phyloP scores from a whole-genome alignment of 30 jellyfish, hydroid and myxozoan genomes.

The Aurelia sp. region DNA sequence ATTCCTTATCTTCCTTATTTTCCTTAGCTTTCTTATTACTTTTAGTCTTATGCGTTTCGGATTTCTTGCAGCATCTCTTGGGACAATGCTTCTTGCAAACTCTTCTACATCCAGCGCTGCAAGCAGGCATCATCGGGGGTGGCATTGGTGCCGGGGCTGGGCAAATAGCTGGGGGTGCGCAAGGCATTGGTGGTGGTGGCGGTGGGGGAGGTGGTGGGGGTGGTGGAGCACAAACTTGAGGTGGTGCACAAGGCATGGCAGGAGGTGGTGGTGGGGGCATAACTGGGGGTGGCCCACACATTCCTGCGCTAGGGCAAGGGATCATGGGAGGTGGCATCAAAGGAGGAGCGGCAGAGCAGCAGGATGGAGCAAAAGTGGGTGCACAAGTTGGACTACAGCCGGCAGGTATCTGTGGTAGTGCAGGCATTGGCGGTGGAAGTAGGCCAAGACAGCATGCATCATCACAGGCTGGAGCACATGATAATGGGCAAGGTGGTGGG shows the following conservation, averaged over 20 bases:
- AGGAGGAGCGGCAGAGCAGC: conserved; percentile 77
- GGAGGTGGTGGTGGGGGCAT: conserved; percentile 82
- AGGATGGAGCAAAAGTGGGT: conserved; percentile 65
- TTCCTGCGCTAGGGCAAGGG: conserved; percentile 70
- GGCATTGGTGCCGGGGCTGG: conserved; percentile 67
- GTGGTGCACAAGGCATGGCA: conserved; percentile 64
- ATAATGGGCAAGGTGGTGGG: conserved; percentile 69
- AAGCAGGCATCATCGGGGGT: conserved; percentile 56
- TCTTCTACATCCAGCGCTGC: conserved; percentile 52
- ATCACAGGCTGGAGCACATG: conserved; percentile 73
- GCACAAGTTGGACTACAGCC: conserved; percentile 81
- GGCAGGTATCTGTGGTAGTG: conserved; percentile 65
- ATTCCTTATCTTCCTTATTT: neutral
- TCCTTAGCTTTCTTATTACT: conserved; percentile 25
- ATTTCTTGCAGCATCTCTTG: conserved; percentile 60
- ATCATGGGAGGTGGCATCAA: conserved; percentile 75
- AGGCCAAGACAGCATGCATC: conserved; percentile 72
- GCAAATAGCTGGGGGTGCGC: conserved; percentile 46
- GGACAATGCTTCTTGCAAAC: conserved; percentile 65
- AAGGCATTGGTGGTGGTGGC: conserved; percentile 54
- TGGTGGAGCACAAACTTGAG: conserved; percentile 59
- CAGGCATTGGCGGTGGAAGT: conserved; percentile 74
- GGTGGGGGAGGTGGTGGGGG: conserved; percentile 71
- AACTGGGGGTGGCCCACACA: conserved; percentile 72
- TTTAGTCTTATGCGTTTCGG: conserved; percentile 9